Base-by-base conservation (phyloP, 2,113 vertebrate species). In the Platichthys flesus region DNA sequence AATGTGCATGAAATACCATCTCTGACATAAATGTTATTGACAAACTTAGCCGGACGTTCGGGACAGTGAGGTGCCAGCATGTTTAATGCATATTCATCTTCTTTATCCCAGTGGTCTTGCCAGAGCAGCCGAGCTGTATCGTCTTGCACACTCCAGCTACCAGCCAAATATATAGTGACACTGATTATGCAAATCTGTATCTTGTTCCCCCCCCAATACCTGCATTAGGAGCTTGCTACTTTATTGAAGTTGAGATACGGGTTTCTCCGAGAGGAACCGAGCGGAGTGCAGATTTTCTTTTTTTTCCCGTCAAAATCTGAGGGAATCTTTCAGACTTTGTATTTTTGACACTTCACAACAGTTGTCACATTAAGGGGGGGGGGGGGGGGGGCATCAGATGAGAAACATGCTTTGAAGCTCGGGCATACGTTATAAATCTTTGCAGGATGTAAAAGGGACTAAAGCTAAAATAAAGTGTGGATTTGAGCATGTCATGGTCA, bases 101-200 rank as follows among this genome's bases (percentile, higher is more conserved):
- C 81, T 91, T 90, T 89, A 91, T 93, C 91, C 88, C 85, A 84
- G 68, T 70, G 84, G 90, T 91, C 91, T 87, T 89, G 85, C 90
- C 88, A 84, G 83, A 90, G 79, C 88, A 85, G 78, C 87, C 78
- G 68, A 91, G 88, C 91, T 81, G 88, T 93, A 91, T 94, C 93
- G 92, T 93, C 91, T 90, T 86, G 87, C 92, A 93, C 93, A 93
- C 91, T 91, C 89, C 89, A 91, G 85, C 92, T 85, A 81, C 89
- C 88, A 90, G 85, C 88, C 90, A 95, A 95, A 95, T 95, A 87
- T 93, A 91, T 93, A 94, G 93, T 95, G 94, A 95, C 94, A 95
- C 89, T 94, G 93, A 95, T 95, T 95, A 95, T 95, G 94, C 93
- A 95, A 95, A 95, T 94, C 94, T 94, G 88, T 74, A 89, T 93